phyloP scores from a whole-genome alignment of 2,797 vertebrate genomes.

The Xiphorhynchus erythropygius region DNA sequence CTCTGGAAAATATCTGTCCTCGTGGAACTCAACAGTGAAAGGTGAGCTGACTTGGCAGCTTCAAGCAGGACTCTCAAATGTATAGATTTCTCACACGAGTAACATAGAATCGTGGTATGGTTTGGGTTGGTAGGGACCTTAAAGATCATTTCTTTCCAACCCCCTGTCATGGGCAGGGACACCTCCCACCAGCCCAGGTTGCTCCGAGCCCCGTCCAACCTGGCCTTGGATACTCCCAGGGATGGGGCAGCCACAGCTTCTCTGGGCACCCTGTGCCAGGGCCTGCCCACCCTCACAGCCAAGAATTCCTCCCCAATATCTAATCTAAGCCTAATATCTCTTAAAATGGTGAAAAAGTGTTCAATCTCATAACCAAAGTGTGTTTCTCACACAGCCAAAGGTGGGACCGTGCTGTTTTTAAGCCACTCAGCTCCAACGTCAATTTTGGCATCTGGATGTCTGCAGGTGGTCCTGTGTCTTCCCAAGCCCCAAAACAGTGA shows the following conservation, averaged over 20 bases:
- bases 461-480: not conserved
- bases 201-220: fast-evolving
- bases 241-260: not conserved
- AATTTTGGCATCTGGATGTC: fast-evolving
- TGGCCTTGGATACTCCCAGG: not conserved
- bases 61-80: not conserved
- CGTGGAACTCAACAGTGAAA: not conserved
- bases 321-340: too few species aligned
- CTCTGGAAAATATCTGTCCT: not conserved
- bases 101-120: not conserved
- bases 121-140: not conserved
- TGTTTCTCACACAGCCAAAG: not conserved
- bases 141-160: fast-evolving
- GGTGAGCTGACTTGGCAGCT: not conserved
- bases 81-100: not conserved
- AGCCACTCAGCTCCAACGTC: fast-evolving
- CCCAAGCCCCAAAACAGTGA: fast-evolving
- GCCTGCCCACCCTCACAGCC: fast-evolving
- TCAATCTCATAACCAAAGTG: not conserved
- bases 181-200: fast-evolving
- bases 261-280: not conserved
- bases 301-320: fast-evolving
- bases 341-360: not conserved
- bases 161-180: not conserved
- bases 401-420: too few species aligned